Evolutionary conservation across 2,113 vertebrate species (phyloP).

Genomic region (Xiphophorus maculatus): DNA sequence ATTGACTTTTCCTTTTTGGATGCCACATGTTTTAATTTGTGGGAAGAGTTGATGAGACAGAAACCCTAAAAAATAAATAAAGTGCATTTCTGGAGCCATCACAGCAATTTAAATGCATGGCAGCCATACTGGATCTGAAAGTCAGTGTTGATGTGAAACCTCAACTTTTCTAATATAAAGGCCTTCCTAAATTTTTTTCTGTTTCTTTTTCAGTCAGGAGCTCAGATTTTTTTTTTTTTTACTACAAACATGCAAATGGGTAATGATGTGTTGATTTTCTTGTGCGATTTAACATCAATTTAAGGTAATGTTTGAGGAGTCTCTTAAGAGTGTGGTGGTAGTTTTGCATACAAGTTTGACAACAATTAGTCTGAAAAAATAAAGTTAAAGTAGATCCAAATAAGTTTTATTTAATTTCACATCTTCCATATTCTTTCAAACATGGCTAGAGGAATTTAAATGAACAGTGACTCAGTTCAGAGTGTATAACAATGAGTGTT

Average conservation of each 20-base stretch:
- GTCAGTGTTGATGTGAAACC: background rate
- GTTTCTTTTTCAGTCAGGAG: background rate
- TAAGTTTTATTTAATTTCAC: slow-evolving; percentile 47
- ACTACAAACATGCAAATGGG: background rate
- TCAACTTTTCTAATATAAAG: background rate
- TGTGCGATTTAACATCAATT: background rate
- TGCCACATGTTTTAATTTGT: too few species aligned
- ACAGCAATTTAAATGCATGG: background rate
- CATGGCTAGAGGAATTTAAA: slow-evolving; percentile 13
- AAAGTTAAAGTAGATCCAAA: slow-evolving; percentile 47
- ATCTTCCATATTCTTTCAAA: slow-evolving; percentile 25
- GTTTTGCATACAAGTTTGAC: background rate
- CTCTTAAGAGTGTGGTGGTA: background rate
- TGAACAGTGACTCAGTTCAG: background rate
- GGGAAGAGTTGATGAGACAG: background rate
- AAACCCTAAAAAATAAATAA: background rate
- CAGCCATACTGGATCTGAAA: background rate
- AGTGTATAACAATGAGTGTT: slow-evolving; percentile 7
- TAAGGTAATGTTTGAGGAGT: background rate
- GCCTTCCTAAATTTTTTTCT: too few species aligned
- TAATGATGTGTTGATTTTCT: background rate
- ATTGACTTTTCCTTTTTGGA: too few species aligned
- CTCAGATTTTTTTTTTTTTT: too few species aligned
- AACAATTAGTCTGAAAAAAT: background rate
- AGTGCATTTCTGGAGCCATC: background rate